These are phyloP conservation scores for Lycocorax pyrrhopterus DNA, from an alignment of 2,113 vertebrate species.

Conservation along the genomic window DNA sequence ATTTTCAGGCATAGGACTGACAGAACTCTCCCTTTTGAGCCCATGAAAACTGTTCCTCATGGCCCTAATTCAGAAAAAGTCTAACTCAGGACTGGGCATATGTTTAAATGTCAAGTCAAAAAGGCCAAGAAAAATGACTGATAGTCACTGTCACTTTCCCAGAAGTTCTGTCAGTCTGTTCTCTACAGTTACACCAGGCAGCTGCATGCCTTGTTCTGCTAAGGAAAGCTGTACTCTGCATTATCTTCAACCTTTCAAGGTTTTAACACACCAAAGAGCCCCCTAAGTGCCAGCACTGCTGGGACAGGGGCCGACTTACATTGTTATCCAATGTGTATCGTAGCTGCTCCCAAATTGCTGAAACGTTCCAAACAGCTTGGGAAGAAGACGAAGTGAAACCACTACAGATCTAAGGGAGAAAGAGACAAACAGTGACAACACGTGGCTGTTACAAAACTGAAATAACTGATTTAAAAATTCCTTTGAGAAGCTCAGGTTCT, in stretches of 20 bases:
- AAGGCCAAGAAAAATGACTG: neutral
- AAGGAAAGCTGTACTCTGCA: neutral
- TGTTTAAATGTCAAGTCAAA: neutral
- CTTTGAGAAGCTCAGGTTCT: neutral
- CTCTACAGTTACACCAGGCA: neutral
- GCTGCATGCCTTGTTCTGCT: neutral
- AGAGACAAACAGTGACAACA: neutral
- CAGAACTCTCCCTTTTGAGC: neutral
- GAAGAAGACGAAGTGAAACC: conserved; percentile 93
- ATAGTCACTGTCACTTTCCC: neutral
- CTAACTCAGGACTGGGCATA: neutral
- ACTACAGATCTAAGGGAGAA: conserved; percentile 87
- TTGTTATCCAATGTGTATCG: conserved; percentile 99
- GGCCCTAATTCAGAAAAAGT: neutral
- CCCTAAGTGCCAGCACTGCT: neutral
- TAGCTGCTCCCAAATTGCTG: conserved; percentile 99
- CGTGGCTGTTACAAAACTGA: neutral
- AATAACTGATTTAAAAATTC: neutral
- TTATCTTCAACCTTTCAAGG: neutral
- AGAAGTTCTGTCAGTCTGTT: neutral
- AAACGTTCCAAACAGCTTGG: conserved; percentile 97
- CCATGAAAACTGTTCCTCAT: neutral
- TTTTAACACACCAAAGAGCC: neutral
- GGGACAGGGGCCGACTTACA: conserved; percentile 76
- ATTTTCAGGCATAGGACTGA: neutral